Evolutionary conservation across 1,140 invertebrate species (phyloP).

Genomic region (Trichonephila clavata): DNA sequence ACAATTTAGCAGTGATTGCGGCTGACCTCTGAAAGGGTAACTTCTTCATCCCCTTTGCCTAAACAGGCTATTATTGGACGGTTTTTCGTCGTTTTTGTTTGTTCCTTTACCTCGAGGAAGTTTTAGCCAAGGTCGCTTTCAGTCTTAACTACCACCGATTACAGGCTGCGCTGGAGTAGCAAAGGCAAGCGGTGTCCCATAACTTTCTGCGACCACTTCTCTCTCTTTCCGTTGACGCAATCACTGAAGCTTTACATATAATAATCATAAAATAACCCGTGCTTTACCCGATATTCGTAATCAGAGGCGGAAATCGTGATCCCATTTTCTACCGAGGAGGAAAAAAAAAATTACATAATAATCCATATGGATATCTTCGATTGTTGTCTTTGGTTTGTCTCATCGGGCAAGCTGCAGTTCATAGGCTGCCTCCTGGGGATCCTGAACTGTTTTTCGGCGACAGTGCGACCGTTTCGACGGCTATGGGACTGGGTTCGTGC

Average conservation of each 20-base stretch:
- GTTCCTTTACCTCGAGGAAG: background rate
- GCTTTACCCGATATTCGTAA: background rate
- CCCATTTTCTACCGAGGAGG: background rate
- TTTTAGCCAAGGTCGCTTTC: background rate
- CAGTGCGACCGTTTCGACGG: constrained; percentile 45
- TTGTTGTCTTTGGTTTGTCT: constrained; percentile 58
- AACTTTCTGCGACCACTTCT: background rate
- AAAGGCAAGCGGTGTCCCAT: background rate
- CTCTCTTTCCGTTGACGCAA: background rate
- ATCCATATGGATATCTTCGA: constrained; percentile 67
- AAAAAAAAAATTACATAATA: constrained; percentile 4
- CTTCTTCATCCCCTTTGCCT: background rate
- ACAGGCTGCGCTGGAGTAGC: background rate
- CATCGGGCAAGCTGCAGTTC: constrained; percentile 42
- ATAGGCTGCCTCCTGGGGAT: constrained; percentile 29
- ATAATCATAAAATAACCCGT: background rate
- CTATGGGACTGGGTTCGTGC: constrained; percentile 55
- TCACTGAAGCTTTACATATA: constrained; percentile 1
- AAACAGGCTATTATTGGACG: constrained; percentile 20
- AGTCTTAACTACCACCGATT: background rate
- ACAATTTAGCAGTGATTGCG: background rate
- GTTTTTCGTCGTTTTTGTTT: background rate
- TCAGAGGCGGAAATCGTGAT: constrained; percentile 5
- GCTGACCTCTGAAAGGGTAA: background rate
- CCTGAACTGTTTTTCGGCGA: constrained; percentile 54